phyloP scores from a whole-genome alignment of 2,888 invertebrate species.

The Stenolophus ochropezus region DNA sequence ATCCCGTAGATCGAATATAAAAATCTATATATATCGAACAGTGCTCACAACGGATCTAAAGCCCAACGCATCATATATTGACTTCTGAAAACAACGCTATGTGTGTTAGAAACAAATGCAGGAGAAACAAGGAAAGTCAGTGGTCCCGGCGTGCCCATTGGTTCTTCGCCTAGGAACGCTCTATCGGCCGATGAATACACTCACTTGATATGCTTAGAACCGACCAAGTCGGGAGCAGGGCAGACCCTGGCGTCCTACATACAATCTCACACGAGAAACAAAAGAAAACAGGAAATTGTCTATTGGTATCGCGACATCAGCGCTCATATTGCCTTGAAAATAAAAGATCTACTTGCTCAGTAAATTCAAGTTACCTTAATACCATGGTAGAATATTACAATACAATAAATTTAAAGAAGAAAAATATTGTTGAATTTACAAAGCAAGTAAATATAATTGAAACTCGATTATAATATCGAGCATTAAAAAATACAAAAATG shows the following conservation, averaged over 20 bases:
- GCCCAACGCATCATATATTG: conserved; percentile 1
- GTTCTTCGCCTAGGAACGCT: neutral
- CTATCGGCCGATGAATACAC: conserved; percentile 22
- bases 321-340: too few relatives aligned
- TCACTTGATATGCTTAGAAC: conserved; percentile 38
- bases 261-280: too few relatives aligned
- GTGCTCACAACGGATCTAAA: conserved; percentile 27
- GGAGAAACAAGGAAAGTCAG: conserved; percentile 9
- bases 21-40: conserved; percentile 59
- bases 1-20: conserved; percentile 59
- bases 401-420: too few relatives aligned
- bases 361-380: too few relatives aligned
- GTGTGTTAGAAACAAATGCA: conserved; percentile 17
- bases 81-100: conserved; percentile 15
- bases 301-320: too few relatives aligned
- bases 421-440: too few relatives aligned
- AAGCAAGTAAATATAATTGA: too few relatives aligned
- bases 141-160: neutral
- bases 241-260: neutral
- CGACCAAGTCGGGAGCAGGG: neutral
- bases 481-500: too few relatives aligned
- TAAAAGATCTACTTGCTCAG: too few relatives aligned
- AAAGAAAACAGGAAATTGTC: too few relatives aligned
- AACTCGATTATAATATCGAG: too few relatives aligned
- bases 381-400: too few relatives aligned